These are phyloP conservation scores for Abscondita cerata DNA, from an alignment of 2,888 invertebrate genomes.

Conservation along the genomic window DNA sequence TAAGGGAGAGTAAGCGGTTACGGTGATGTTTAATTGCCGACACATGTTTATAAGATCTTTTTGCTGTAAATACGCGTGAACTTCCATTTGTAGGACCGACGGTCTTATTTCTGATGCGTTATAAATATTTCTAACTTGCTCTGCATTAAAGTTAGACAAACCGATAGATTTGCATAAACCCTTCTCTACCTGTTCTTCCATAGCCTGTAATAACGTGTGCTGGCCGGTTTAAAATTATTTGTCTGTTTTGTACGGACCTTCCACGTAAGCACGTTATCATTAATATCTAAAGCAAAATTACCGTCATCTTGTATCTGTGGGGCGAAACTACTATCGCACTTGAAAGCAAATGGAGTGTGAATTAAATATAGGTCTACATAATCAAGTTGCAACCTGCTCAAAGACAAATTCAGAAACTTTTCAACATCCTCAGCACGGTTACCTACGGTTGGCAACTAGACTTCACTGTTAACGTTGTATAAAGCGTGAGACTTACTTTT, in stretches of 20 bases:
- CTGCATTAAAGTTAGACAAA: conserved; percentile 78
- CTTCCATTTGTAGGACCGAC: conserved; percentile 75
- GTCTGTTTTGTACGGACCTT: conserved; percentile 58
- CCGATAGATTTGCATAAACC: conserved; percentile 76
- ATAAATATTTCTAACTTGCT: conserved; percentile 71
- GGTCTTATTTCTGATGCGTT: conserved; percentile 70
- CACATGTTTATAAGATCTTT: conserved; percentile 68
- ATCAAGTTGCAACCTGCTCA: conserved; percentile 68
- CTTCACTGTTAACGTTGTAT: too few relatives aligned
- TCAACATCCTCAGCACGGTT: conserved; percentile 72
- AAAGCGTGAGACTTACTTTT: conserved; percentile 67
- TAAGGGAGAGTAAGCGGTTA: conserved; percentile 76
- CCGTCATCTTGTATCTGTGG: conserved; percentile 67
- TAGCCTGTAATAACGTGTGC: conserved; percentile 59
- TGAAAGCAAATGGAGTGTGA: conserved; percentile 77
- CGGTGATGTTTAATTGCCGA: conserved; percentile 65
- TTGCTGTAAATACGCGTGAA: conserved; percentile 81
- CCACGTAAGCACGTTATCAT: conserved; percentile 75
- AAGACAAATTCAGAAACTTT: conserved; percentile 69
- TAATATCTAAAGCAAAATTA: conserved; percentile 66
- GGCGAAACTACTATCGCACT: conserved; percentile 63
- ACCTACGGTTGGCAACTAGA: conserved; percentile 73
- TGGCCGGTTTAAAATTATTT: background rate
- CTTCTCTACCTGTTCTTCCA: conserved; percentile 71
- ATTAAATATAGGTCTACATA: conserved; percentile 82